phyloP scores from a whole-genome alignment of 2,888 invertebrate genomes.

The Chrysotoxum bicinctum region DNA sequence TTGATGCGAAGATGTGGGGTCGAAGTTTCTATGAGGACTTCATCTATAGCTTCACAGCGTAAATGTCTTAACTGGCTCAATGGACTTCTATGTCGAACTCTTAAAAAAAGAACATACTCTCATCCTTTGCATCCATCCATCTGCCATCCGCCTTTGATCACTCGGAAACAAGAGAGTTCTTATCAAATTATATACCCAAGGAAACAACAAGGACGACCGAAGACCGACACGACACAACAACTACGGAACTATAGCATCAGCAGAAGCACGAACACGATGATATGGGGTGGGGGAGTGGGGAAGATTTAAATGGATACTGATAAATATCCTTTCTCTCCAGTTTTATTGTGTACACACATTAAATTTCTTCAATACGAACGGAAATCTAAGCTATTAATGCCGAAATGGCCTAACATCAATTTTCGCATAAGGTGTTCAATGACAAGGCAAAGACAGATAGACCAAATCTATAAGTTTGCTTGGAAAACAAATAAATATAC shows the following conservation, averaged over 20 bases:
- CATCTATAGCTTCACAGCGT: slow-evolving; percentile 36
- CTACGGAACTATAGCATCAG: not conserved
- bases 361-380: slow-evolving; percentile 61
- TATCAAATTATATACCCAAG: slow-evolving; percentile 49
- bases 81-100: slow-evolving; percentile 26
- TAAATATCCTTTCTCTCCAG: slow-evolving; percentile 63
- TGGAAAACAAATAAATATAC: not conserved
- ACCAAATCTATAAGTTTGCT: not conserved
- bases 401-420: slow-evolving; percentile 67
- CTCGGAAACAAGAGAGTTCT: slow-evolving; percentile 58
- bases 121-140: slow-evolving; percentile 17
- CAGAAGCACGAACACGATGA: slow-evolving; percentile 1
- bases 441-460: slow-evolving; percentile 45
- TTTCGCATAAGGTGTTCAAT: slow-evolving; percentile 61
- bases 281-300: not conserved
- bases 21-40: slow-evolving; percentile 21
- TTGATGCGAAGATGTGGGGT: not conserved
- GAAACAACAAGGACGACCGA: not conserved
- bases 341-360: slow-evolving; percentile 63
- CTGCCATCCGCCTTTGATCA: slow-evolving; percentile 48
- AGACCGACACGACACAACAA: not conserved
- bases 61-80: slow-evolving; percentile 64
- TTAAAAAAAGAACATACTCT: not conserved
- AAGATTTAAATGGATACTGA: slow-evolving; percentile 65
- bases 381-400: slow-evolving; percentile 67